Evolutionary conservation across 2,113 vertebrate species (phyloP), one percentile per base, ranked within the genome.

Genomic region (Myodes glareolus): DNA sequence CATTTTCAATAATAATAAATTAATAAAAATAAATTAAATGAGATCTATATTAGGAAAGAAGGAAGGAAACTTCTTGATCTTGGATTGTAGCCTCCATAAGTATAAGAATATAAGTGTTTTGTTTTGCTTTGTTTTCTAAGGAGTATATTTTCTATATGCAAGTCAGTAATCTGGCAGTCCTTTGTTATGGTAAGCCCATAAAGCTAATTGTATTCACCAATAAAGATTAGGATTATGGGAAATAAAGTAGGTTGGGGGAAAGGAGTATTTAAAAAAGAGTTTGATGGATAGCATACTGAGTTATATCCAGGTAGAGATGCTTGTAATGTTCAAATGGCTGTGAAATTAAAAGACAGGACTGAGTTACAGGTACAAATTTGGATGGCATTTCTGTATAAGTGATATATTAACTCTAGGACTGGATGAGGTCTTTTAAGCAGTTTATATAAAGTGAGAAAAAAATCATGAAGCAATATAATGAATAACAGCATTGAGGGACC

Each of bases 271-370:
- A 72, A 25, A 19, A 61, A 80, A 25, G 33, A 76, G 5, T 47
- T 75, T 90, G 31, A 92, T n/a, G 68, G 50, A 42, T 11, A 55
- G 45, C 7, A 47, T 55, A 70, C 58, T 92, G 75, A 63, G 14
- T 39, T 55, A 67, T 6, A 88, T 29, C 0, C 52, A 87, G 63
- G 33, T 84, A 96, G 14, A 88, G 23, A 72, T 39, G 68, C 13
- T 73, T 27, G 7, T 68, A 14, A 55, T 91, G 63, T n/a, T 88
- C 52, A 84, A 87, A 82, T 80, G 10, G 7, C 68, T 92, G 92
- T 96, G 72, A 95, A 97, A 93, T 94, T 89, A 86, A 73, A 88
- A 87, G 9, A 70, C 16, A 86, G 4, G 93, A 94, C 47, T 42
- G 36, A 2, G 19, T 94, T 95, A 63, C 11, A 85, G 50, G 55